These are phyloP conservation scores for Murina feae DNA, from an alignment of 2,113 vertebrate genomes.

Conservation along the genomic window DNA sequence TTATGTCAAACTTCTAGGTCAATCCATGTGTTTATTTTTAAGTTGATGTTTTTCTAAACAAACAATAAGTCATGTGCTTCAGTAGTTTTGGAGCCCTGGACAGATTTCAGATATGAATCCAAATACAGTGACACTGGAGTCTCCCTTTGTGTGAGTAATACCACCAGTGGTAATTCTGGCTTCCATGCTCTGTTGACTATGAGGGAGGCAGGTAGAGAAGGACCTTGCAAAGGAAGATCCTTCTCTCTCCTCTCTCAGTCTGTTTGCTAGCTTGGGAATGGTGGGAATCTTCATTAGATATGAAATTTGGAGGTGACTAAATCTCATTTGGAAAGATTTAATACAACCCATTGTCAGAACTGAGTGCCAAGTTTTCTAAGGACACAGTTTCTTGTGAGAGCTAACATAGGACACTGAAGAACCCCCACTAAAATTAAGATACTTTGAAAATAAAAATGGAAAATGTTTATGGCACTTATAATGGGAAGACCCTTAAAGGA, in stretches of 20 bases:
- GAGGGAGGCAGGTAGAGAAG: background rate
- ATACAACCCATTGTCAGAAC: background rate
- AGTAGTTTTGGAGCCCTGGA: background rate
- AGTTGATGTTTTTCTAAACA: slow-evolving; percentile 9
- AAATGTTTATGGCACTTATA: background rate
- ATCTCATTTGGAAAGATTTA: background rate
- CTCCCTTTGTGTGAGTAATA: background rate
- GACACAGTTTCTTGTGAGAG: background rate
- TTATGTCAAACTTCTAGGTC: background rate
- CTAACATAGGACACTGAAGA: background rate
- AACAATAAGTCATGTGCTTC: background rate
- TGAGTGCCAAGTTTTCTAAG: background rate
- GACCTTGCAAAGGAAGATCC: background rate
- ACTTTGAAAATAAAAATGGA: background rate
- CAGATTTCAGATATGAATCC: slow-evolving; percentile 26
- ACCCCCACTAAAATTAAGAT: background rate
- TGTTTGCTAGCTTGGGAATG: background rate
- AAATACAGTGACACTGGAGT: background rate
- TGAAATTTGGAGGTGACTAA: background rate
- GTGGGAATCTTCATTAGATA: background rate
- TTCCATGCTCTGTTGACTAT: background rate
- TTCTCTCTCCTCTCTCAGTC: background rate
- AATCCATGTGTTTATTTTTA: background rate
- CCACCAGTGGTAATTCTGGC: background rate
- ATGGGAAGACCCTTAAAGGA: background rate